These are phyloP conservation scores for Oeneis ivallda DNA, from an alignment of 2,888 invertebrate genomes.

Conservation along the genomic window DNA sequence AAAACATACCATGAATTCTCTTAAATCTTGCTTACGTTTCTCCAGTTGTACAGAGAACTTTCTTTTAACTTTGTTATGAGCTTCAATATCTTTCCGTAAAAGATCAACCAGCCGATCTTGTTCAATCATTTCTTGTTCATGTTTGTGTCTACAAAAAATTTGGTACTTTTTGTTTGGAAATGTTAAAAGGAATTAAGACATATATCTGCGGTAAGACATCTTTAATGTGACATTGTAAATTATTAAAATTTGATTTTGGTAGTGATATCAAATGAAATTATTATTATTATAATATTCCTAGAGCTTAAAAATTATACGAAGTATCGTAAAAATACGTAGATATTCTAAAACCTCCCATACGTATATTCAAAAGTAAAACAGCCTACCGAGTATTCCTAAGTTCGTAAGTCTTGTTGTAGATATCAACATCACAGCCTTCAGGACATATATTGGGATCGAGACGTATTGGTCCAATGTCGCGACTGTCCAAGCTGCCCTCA, in stretches of 20 bases:
- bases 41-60: conserved; percentile 79
- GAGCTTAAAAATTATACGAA: neutral
- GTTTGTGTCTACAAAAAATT: conserved; percentile 55
- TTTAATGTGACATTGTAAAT: too few relatives aligned
- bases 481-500: conserved; percentile 84
- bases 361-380: neutral
- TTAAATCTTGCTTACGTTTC: conserved; percentile 81
- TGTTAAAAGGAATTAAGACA: neutral
- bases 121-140: conserved; percentile 83
- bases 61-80: conserved; percentile 80
- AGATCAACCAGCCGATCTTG: conserved; percentile 80
- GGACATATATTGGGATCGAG: conserved; percentile 88
- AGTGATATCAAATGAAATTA: neutral
- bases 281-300: neutral
- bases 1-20: conserved; percentile 83
- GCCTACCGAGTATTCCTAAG: conserved; percentile 81
- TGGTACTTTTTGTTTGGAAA: neutral
- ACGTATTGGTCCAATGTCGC: conserved; percentile 84
- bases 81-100: conserved; percentile 82
- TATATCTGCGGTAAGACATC: neutral
- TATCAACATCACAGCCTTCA: conserved; percentile 84
- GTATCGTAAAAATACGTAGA: too few relatives aligned
- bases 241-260: too few relatives aligned
- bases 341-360: too few relatives aligned
- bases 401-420: conserved; percentile 86